Base-by-base conservation (phyloP, 2,113 vertebrate species). In the Spermophilus dauricus region DNA sequence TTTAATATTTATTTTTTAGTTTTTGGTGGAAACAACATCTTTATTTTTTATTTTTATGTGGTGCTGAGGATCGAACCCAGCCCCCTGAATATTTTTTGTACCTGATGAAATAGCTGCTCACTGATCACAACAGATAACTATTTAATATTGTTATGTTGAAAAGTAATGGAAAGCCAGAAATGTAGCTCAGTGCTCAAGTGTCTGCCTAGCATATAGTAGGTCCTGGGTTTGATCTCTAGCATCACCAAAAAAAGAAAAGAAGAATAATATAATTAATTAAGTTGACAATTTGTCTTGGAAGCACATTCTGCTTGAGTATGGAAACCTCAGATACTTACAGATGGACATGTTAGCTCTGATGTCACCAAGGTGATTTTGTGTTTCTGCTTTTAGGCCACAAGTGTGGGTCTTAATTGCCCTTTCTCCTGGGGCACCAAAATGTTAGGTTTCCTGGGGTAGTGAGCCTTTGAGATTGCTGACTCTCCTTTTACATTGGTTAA, bases 401-500 rank as follows among this genome's bases (percentile, higher is more conserved):
- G 20, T 69, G 12, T 30, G 20, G 22, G 1, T 48, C 32, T 67
- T 73, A 5, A 13, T 24, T 24, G 11, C 11, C 58, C 37, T 78
- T 89, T 45, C 32, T 87, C 4, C 39, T 70, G 39, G 28, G 77
- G 53, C 1, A 1, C 48, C 1, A 2, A 4, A 2, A 58, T 13
- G 32, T 22, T 58, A 12, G 42, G 7, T 61, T 69, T 67, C 10
- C 45, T 13, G 2, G 30, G 28, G 2, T 39, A 18, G 30, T 14
- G 0, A 53, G 20, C 10, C 30, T 1, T 0, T n/a, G 20, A 42
- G 22, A 14, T 32, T 48, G 22, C 10, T 8, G 0, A 65, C 81
- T 58, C 63, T 83, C n/a, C 42, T 86, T 82, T 67, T 2, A 22
- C 34, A 1, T 73, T 0, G 14, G 0, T 39, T 32, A 20, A 18